Conservation (phyloP, 2,113 vertebrate genomes). For the Hystrix brachyura region DNA sequence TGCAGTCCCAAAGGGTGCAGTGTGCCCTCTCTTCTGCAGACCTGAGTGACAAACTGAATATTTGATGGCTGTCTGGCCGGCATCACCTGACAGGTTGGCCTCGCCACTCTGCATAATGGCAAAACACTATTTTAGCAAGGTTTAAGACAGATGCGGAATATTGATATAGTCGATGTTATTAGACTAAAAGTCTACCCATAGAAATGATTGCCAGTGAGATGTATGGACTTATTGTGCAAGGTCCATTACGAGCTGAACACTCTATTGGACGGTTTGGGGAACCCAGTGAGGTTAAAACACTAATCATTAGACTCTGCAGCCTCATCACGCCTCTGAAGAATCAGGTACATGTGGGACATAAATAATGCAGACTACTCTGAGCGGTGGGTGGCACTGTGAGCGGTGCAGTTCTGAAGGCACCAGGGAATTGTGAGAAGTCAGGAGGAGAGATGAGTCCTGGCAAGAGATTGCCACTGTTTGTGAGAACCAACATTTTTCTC, state of each 20-base stretch:
- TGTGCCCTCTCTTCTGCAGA: not conserved
- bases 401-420: rapidly evolving
- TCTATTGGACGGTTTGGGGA: not conserved
- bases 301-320: not conserved
- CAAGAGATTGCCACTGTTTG: not conserved
- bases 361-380: not conserved
- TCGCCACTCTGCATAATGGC: no score
- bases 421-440: not conserved
- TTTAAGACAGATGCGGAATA: not conserved
- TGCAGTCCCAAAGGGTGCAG: rapidly evolving
- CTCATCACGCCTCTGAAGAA: not conserved
- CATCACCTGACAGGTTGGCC: not conserved
- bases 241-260: not conserved
- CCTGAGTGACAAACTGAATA: not conserved
- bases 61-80: rapidly evolving
- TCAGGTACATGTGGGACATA: no score
- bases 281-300: not conserved
- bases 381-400: not conserved
- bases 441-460: not conserved
- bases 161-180: not conserved
- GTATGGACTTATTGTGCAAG: not conserved
- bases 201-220: not conserved
- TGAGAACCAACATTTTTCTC: not conserved
- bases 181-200: not conserved
- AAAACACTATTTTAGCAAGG: not conserved